These are phyloP conservation scores for Globodera rostochiensis DNA, from an alignment of 1,140 invertebrate species.

Conservation along the genomic window DNA sequence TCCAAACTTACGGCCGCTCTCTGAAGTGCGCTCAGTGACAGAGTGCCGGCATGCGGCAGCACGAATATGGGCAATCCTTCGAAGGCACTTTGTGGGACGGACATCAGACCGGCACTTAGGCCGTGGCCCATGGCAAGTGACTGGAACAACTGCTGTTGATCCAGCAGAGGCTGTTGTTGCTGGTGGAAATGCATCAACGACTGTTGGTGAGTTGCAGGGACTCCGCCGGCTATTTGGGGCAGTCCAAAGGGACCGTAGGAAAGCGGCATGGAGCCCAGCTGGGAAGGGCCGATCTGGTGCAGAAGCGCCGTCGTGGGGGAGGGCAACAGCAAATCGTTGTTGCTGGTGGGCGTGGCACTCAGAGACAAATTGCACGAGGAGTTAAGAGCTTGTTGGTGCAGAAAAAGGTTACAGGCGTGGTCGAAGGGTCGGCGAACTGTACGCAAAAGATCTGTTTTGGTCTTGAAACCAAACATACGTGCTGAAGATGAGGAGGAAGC, in stretches of 20 bases:
- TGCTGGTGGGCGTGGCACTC: neutral
- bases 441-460: neutral
- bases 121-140: neutral
- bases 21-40: constrained; percentile 41
- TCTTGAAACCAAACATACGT: neutral
- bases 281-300: neutral
- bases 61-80: constrained; percentile 42
- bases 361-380: neutral
- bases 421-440: neutral
- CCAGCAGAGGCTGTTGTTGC: neutral
- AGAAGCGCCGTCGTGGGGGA: neutral
- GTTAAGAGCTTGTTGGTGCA: neutral
- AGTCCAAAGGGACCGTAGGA: constrained; percentile 27
- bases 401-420: neutral
- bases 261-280: constrained; percentile 1
- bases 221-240: neutral
- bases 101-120: neutral
- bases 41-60: constrained; percentile 34
- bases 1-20: constrained; percentile 27
- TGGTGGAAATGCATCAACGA: constrained; percentile 18
- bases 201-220: neutral
- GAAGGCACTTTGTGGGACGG: constrained; percentile 6
- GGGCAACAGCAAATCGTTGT: constrained; percentile 1
- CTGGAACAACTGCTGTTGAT: neutral
- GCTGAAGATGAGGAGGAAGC: constrained; percentile 9